Percentiles rank a stretch among this genome's conserved stretches.
Evolutionary conservation across 1,140 invertebrate genomes (phyloP).

Genomic region (Andricus grossulariae): DNA sequence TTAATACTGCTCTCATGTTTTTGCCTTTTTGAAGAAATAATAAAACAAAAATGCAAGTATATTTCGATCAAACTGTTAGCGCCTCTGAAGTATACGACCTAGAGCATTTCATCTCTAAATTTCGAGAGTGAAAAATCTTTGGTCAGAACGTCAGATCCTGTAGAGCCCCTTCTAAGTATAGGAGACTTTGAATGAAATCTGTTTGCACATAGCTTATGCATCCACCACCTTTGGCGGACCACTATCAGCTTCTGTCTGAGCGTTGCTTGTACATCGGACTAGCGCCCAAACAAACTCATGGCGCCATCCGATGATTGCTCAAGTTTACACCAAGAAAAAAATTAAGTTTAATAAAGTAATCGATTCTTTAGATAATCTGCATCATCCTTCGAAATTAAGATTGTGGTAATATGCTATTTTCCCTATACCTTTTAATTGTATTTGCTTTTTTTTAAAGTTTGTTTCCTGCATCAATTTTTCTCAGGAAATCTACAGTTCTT

Average conservation of each 20-base stretch:
- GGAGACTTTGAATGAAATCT: conserved; percentile 55
- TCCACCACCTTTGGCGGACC: conserved; percentile 57
- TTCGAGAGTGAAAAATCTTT: background rate
- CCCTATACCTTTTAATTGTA: background rate
- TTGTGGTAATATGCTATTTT: background rate
- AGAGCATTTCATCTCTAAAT: background rate
- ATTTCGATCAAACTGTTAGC: too few relatives aligned
- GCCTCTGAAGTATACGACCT: too few relatives aligned
- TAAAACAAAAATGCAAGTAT: too few relatives aligned
- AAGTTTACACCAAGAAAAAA: conserved; percentile 35
- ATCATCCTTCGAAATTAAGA: conserved; percentile 10
- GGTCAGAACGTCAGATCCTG: conserved; percentile 3
- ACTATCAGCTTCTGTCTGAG: conserved; percentile 56
- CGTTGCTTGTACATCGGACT: conserved; percentile 62
- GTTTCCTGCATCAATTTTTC: too few relatives aligned
- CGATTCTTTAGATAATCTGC: conserved; percentile 29
- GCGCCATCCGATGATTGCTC: conserved; percentile 35
- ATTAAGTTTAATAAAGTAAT: conserved; percentile 41
- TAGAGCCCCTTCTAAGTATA: background rate
- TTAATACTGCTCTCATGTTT: background rate
- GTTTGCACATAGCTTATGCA: conserved; percentile 64
- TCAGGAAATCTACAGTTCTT: too few relatives aligned
- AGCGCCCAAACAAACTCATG: conserved; percentile 39
- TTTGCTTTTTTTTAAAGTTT: too few relatives aligned
- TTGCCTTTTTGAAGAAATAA: background rate